phyloP scores from a whole-genome alignment of 2,888 invertebrate genomes.

The Helleia helle region DNA sequence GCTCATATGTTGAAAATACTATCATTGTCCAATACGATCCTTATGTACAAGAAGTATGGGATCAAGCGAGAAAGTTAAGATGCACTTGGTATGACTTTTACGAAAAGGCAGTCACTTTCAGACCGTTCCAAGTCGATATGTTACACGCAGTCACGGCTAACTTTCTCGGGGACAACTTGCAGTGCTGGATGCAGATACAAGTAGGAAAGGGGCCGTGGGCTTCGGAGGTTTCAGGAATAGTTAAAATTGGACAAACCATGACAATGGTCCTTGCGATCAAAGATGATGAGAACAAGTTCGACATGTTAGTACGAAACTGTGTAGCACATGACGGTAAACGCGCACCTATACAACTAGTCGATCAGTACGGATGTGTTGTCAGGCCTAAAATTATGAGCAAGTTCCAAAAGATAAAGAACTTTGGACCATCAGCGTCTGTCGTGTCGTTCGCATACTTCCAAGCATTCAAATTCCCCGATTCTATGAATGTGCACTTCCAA shows the following conservation, averaged over 20 bases:
- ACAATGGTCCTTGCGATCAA: conserved; percentile 97
- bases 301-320: conserved; percentile 95
- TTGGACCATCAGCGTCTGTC: conserved; percentile 94
- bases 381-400: conserved; percentile 95
- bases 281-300: conserved; percentile 96
- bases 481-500: conserved; percentile 98
- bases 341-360: conserved; percentile 93
- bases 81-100: conserved; percentile 98
- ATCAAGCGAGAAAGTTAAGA: conserved; percentile 91
- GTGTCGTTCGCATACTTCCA: conserved; percentile 97
- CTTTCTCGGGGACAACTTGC: conserved; percentile 95
- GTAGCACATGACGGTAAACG: conserved; percentile 96
- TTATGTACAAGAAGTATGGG: conserved; percentile 96
- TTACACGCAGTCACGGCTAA: conserved; percentile 95
- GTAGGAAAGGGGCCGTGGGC: conserved; percentile 98
- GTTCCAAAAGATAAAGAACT: conserved; percentile 97
- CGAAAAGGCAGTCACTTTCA: conserved; percentile 94
- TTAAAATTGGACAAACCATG: conserved; percentile 97
- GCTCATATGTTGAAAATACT: conserved; percentile 95
- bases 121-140: conserved; percentile 97
- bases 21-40: conserved; percentile 96
- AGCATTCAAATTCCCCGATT: conserved; percentile 97
- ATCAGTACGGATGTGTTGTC: conserved; percentile 94
- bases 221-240: conserved; percentile 96
- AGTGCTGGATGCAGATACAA: conserved; percentile 98